Evolutionary conservation across 2,888 invertebrate species (phyloP).

Genomic region (Zaprionus obscuricornis): DNA sequence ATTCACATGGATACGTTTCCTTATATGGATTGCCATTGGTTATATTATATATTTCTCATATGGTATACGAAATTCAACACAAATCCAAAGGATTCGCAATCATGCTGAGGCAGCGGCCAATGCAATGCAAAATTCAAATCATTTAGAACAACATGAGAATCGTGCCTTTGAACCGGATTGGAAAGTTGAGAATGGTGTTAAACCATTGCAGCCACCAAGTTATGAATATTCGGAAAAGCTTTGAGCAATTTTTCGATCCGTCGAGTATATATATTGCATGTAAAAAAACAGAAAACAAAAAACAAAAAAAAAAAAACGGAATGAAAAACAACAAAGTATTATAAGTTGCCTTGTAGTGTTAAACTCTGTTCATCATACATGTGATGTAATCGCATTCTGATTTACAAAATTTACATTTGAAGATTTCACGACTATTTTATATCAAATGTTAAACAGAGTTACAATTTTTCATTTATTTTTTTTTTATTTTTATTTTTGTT

Average conservation of each 20-base stretch:
- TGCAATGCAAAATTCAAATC: slow-evolving; percentile 25
- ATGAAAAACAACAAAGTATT: slow-evolving; percentile 46
- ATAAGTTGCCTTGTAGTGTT: slow-evolving; percentile 38
- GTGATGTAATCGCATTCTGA: too few species aligned
- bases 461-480: too few species aligned
- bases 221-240: slow-evolving; percentile 61
- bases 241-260: slow-evolving; percentile 32
- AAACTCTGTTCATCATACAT: neutral
- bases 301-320: too few species aligned
- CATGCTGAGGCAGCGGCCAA: slow-evolving; percentile 62
- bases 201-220: slow-evolving; percentile 2
- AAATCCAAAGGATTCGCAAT: slow-evolving; percentile 83
- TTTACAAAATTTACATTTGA: too few species aligned
- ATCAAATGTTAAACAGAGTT: too few species aligned
- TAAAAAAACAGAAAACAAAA: neutral
- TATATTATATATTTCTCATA: slow-evolving; percentile 94
- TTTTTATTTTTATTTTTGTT: too few species aligned
- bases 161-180: slow-evolving; percentile 77
- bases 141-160: slow-evolving; percentile 67
- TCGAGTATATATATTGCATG: too few species aligned
- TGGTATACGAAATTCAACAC: slow-evolving; percentile 90
- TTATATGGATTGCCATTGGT: slow-evolving; percentile 93
- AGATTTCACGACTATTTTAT: too few species aligned
- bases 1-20: slow-evolving; percentile 94
- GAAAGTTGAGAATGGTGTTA: slow-evolving; percentile 72